Base-by-base conservation (phyloP, 2,888 invertebrate species). In the Pheosia tremula region DNA sequence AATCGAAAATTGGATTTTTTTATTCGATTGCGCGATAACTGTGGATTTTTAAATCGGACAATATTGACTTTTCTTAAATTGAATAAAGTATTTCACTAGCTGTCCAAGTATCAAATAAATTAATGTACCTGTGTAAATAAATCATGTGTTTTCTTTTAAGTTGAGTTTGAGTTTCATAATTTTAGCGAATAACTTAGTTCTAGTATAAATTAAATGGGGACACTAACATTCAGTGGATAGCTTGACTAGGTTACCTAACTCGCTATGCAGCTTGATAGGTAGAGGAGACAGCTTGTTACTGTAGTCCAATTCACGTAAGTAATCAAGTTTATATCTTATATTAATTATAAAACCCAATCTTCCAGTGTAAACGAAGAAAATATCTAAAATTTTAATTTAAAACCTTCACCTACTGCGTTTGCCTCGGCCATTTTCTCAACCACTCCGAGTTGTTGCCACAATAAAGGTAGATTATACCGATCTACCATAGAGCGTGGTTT, bases 1-100 rank as follows among this genome's bases (percentile, higher is more conserved):
- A 84, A 82, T 82, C 74, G 81, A 82, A 86, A 87, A 89, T 88
- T 87, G 85, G 82, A 86, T 88, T 88, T 83, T 83, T 84, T 85
- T 84, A 82, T 84, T 79, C 74, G 69, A 77, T 69, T 71, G 71
- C 64, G 74, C 72, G 72, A 74, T 72, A 75, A 76, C 71, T 73
- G 73, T 77, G 24, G 24, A 73, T 77, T 79, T 74, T 81, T 75
- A 74, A 74, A 60, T 55, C n/a, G 9, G 41, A 13, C 13, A 41
- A 41, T 56, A 9, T 56, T 56, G 41, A 8, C 56, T 37, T 50
- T 36, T 11, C 56, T 56, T 56, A n/a, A 56, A 41, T 56, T 54
- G 13, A 9, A 41, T 53, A 5, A 4, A 53, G 13, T 24, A 11
- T 47, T 47, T 47, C 2, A 24, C 4, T 53, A 24, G 36, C 24